Conservation (phyloP, 2,888 invertebrate species). For the Trypoxylon attenuatum region DNA sequence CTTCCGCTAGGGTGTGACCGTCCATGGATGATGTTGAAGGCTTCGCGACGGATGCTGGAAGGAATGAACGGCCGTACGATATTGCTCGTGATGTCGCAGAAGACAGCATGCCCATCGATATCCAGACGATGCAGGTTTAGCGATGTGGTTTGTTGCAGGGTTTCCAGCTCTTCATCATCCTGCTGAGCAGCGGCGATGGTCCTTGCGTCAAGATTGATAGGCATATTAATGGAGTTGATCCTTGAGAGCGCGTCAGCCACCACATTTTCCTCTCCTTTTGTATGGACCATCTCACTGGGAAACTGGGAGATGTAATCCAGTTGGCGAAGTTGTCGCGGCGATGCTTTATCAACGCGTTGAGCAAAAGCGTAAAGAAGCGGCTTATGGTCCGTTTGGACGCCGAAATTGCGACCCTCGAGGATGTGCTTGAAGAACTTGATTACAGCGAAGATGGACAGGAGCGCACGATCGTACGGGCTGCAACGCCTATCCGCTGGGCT, state of each 20-base stretch:
- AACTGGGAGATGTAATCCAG: neutral
- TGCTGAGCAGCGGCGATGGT: neutral
- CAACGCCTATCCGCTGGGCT: neutral
- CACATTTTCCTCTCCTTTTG: neutral
- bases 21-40: slow-evolving; percentile 2
- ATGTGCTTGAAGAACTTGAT: neutral
- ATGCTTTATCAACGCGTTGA: neutral
- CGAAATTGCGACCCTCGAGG: neutral
- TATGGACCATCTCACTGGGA: neutral
- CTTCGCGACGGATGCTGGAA: neutral
- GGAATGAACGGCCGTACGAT: neutral
- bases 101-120: neutral
- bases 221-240: neutral
- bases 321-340: neutral
- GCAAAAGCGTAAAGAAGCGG: neutral
- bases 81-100: neutral
- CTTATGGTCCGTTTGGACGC: neutral
- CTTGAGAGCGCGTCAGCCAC: neutral
- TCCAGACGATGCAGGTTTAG: neutral
- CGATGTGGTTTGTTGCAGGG: neutral
- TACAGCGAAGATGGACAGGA: neutral
- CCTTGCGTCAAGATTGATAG: neutral
- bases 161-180: neutral
- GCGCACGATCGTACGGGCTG: neutral
- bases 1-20: neutral